phyloP scores from a whole-genome alignment of 2,113 vertebrate genomes.

The Peromyscus leucopus region DNA sequence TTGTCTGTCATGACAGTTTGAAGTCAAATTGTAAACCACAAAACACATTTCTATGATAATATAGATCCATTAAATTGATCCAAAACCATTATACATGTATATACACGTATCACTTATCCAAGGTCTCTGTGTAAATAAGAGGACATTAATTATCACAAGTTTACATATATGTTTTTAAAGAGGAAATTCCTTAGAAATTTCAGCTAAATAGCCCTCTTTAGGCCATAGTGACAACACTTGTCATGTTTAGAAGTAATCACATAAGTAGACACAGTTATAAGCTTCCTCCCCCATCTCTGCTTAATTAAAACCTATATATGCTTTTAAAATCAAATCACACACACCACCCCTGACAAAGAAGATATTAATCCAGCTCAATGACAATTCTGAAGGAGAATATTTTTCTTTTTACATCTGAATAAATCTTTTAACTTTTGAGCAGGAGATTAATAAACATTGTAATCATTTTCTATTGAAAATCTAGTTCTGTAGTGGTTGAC shows the following conservation, averaged over 20 bases:
- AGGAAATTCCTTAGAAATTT: neutral
- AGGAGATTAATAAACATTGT: neutral
- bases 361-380: neutral
- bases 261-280: neutral
- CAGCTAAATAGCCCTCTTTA: neutral
- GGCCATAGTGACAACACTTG: neutral
- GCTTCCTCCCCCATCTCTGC: neutral
- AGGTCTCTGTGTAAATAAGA: neutral
- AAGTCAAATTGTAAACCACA: neutral
- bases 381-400: neutral
- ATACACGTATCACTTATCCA: neutral
- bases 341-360: neutral
- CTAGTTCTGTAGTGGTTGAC: no score
- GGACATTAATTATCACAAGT: neutral
- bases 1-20: neutral
- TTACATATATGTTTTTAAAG: neutral
- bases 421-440: neutral
- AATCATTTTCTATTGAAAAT: neutral
- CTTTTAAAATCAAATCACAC: neutral
- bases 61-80: neutral
- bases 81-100: fast-evolving
- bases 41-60: neutral
- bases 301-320: neutral
- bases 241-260: neutral
- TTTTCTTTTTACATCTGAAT: neutral